phyloP scores from a whole-genome alignment of 2,888 invertebrate genomes.

The Agrotis puta region DNA sequence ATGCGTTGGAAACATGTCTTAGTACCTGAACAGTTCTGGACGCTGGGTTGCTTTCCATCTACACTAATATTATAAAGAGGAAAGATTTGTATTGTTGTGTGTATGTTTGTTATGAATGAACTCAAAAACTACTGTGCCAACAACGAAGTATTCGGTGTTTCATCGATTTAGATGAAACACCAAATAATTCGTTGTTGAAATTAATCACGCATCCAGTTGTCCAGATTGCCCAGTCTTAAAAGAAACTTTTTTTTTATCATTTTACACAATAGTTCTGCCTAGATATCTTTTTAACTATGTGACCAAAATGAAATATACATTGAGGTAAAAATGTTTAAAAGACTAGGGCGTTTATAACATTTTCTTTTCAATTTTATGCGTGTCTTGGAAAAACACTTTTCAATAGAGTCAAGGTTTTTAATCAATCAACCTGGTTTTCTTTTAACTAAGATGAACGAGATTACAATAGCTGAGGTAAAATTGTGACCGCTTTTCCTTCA shows the following conservation, averaged over 20 bases:
- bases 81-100: no score
- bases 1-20: not conserved
- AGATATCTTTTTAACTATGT: constrained; percentile 16
- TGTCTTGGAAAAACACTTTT: no score
- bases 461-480: not conserved
- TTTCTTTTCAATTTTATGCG: no score
- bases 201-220: not conserved
- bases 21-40: constrained; percentile 1
- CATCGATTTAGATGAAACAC: no score
- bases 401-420: not conserved
- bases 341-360: no score
- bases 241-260: no score
- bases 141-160: no score
- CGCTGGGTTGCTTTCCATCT: not conserved
- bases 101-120: no score
- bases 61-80: no score
- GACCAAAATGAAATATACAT: not conserved
- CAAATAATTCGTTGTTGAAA: not conserved
- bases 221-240: not conserved
- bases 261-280: not conserved
- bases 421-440: not conserved
- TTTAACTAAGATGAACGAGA: not conserved
- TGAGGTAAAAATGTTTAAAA: not conserved
- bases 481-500: not conserved
- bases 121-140: no score